Percentiles rank a stretch among this genome's conserved stretches.
These are phyloP conservation scores for Rhopalosiphum maidis DNA, from an alignment of 1,140 invertebrate species.

Conservation along the genomic window DNA sequence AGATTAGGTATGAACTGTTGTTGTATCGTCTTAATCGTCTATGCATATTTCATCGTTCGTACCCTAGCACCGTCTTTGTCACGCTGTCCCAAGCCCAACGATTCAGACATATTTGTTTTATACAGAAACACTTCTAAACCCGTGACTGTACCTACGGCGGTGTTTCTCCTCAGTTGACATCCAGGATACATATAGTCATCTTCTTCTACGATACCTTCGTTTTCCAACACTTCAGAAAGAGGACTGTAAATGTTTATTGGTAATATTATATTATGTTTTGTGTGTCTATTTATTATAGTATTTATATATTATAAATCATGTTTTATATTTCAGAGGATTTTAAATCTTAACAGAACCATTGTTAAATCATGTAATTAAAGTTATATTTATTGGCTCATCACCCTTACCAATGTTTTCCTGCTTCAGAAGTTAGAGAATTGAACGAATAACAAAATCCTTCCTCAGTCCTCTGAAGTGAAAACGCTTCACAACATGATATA, in stretches of 20 bases:
- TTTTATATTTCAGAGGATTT: not conserved
- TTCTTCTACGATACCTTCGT: constrained; percentile 60
- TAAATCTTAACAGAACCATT: not conserved
- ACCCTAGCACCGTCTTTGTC: constrained; percentile 58
- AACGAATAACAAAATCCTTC: constrained; percentile 62
- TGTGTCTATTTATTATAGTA: not conserved
- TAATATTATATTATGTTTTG: not conserved
- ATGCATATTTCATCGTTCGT: not conserved
- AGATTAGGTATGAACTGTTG: too few species aligned
- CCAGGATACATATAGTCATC: constrained; percentile 59
- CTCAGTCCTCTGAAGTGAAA: constrained; percentile 60
- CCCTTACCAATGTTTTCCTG: constrained; percentile 58
- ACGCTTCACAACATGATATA: constrained; percentile 59
- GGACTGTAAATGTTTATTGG: constrained; percentile 56
- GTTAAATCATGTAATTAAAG: too few species aligned
- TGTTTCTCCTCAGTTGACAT: constrained; percentile 59
- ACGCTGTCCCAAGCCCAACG: constrained; percentile 58
- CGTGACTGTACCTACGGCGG: constrained; percentile 59
- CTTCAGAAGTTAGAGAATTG: constrained; percentile 59
- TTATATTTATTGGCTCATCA: not conserved
- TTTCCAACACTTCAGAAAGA: constrained; percentile 60
- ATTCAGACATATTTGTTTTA: constrained; percentile 57
- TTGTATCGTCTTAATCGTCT: not conserved
- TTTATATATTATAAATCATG: too few species aligned
- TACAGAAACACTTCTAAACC: constrained; percentile 62